Evolutionary conservation across 2,113 vertebrate species (phyloP), one percentile per base, ranked within the genome.

Genomic region (Cyanoderma ruficeps): DNA sequence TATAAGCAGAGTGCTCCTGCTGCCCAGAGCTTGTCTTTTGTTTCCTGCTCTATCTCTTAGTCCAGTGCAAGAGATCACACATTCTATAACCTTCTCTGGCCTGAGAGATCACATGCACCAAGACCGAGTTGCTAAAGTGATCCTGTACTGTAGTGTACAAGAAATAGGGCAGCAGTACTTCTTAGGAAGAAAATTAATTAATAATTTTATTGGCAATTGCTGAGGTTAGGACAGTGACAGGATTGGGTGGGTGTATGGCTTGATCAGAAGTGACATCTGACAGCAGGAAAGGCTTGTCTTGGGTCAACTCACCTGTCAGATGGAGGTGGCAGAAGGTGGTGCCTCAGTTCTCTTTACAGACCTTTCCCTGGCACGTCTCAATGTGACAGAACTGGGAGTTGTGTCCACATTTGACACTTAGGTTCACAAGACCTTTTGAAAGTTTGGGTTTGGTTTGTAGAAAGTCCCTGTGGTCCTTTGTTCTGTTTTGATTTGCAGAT

Each of bases 381-480:
- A 0, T 33, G 55, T 53, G 68, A 21, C 13, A 37, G 10, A 89
- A 21, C 7, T 39, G 75, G 56, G 35, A 84, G 3, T 10, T 44
- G 74, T 39, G 16, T 75, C 57, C 41, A 50, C 6, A 24, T 16
- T 19, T 19, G 7, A 15, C 31, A 16, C 39, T 69, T 49, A 8
- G 0, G 0, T 79, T 67, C 6, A 49, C 27, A 8, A 30, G 50
- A 46, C 30, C 0, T 0, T 79, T 57, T 11, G 1, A 7, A 55
- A 47, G 46, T 35, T 59, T 65, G 24, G 7, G 24, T 70, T 87
- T 52, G 11, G n/a, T 68, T 78, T 28, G 13, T 64, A 8, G 30
- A 35, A 67, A 18, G 28, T 68, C 30, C 23, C 59, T 21, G 2
- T 31, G 39, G 35, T 67, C 33, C 59, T 75, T 75, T 60, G 18